Percentiles rank a stretch among this genome's conserved stretches.
Conservation (phyloP, 2,888 invertebrate species). For the Steinernema hermaphroditum region DNA sequence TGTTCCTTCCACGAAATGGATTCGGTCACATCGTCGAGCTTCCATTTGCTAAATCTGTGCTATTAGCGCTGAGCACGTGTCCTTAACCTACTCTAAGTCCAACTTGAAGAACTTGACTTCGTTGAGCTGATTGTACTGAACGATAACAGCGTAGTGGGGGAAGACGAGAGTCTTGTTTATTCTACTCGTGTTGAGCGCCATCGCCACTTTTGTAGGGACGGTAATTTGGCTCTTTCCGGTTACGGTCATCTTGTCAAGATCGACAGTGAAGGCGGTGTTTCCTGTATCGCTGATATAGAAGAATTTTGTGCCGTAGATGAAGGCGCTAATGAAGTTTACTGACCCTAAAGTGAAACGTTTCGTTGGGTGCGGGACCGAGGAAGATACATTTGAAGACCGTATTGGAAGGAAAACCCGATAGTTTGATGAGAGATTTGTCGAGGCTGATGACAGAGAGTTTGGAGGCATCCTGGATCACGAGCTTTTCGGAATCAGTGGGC, state of each 20-base stretch:
- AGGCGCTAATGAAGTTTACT: not conserved
- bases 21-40: not conserved
- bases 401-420: not conserved
- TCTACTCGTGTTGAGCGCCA: not conserved
- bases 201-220: not conserved
- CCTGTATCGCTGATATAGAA: conserved; percentile 2
- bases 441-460: not conserved
- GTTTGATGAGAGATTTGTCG: not conserved
- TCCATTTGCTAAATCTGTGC: not conserved
- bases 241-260: not conserved
- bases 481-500: not conserved
- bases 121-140: not conserved
- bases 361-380: too few species aligned
- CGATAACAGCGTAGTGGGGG: not conserved
- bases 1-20: not conserved
- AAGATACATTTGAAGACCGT: not conserved
- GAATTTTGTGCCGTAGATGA: not conserved
- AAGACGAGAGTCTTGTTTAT: not conserved
- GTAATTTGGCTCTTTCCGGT: not conserved
- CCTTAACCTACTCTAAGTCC: too few species aligned
- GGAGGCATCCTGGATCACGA: not conserved
- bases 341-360: too few species aligned
- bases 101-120: too few species aligned
- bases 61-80: too few species aligned
- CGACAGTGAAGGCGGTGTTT: not conserved